Evolutionary conservation across 2,113 vertebrate genomes (phyloP).

Genomic region (Rhodinocichla rosea): DNA sequence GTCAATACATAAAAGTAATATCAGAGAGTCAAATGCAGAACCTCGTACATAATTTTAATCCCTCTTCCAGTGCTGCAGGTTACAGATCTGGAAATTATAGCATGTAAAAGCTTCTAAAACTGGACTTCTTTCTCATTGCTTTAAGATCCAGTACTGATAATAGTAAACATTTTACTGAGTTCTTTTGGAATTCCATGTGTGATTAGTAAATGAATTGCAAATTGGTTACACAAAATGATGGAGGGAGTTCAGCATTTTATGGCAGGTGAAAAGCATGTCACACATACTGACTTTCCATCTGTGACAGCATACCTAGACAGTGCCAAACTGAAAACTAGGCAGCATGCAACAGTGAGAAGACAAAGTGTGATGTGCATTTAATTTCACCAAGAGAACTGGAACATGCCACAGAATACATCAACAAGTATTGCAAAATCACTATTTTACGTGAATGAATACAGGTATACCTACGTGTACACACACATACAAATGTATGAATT

Average conservation of each 20-base stretch:
- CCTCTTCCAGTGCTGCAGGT: background rate
- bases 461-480: background rate
- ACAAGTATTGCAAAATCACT: background rate
- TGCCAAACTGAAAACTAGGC: background rate
- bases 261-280: background rate
- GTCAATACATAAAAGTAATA: constrained; percentile 26
- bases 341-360: background rate
- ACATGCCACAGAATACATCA: background rate
- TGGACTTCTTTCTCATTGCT: background rate
- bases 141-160: background rate
- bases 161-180: background rate
- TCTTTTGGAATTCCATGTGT: background rate
- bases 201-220: background rate
- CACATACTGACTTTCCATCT: background rate
- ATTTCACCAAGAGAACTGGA: background rate
- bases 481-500: background rate
- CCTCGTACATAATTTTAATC: background rate
- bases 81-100: background rate
- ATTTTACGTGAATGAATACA: background rate
- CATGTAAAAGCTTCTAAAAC: background rate
- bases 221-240: background rate
- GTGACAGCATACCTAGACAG: background rate
- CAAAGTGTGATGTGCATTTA: background rate
- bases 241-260: background rate
- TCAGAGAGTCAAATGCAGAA: background rate